phyloP scores from a whole-genome alignment of 2,888 invertebrate species.

The Hypomecis punctinalis region DNA sequence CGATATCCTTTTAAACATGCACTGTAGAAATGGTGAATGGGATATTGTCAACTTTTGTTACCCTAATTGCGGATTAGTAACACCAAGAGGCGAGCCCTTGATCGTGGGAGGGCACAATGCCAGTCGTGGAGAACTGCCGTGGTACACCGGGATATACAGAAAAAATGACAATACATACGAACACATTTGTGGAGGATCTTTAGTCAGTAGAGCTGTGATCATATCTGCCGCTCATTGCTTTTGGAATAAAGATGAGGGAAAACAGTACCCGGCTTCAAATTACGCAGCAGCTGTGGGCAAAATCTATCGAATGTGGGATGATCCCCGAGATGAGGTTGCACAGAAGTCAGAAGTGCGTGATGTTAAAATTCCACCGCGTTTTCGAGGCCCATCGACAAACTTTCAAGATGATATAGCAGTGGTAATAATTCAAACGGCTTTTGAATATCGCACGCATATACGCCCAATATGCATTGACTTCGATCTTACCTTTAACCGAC shows the following conservation, averaged over 20 bases:
- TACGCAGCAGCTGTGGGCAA: slow-evolving; percentile 52
- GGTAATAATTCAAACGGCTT: neutral
- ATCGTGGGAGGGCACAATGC: slow-evolving; percentile 64
- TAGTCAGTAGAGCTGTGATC: slow-evolving; percentile 65
- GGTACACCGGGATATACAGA: slow-evolving; percentile 83
- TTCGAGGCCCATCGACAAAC: slow-evolving; percentile 10
- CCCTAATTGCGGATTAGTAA: slow-evolving; percentile 43
- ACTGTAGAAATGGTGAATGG: neutral
- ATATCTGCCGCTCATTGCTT: slow-evolving; percentile 53
- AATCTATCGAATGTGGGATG: slow-evolving; percentile 63
- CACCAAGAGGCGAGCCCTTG: slow-evolving; percentile 56
- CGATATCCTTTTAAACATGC: neutral
- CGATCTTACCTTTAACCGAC: neutral
- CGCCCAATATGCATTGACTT: neutral
- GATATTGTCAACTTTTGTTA: neutral
- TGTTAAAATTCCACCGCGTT: slow-evolving; percentile 22
- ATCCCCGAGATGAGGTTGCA: slow-evolving; percentile 48
- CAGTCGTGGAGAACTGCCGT: slow-evolving; percentile 73
- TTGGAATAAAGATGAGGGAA: neutral
- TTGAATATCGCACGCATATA: neutral
- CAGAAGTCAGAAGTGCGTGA: slow-evolving; percentile 65
- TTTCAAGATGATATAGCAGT: slow-evolving; percentile 26
- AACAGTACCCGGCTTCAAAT: neutral
- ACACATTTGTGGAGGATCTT: slow-evolving; percentile 83
- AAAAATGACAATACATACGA: slow-evolving; percentile 64